Evolutionary conservation across 1,140 invertebrate species (phyloP).

Genomic region (Nasonia longicornis): DNA sequence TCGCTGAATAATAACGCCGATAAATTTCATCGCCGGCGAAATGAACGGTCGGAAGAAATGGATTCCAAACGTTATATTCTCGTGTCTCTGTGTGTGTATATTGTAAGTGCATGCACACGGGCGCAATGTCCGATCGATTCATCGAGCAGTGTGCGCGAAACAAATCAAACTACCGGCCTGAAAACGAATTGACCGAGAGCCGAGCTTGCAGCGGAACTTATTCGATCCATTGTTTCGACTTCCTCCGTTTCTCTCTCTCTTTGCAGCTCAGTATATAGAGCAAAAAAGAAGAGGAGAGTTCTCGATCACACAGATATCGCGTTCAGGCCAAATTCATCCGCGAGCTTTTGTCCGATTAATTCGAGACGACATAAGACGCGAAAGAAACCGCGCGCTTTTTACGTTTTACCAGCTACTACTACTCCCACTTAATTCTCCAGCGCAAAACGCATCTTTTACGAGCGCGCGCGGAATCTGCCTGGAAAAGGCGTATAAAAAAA

Average conservation of each 20-base stretch:
- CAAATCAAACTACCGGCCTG: conserved; percentile 39
- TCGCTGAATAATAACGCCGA: not conserved
- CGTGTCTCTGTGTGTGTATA: too few species aligned
- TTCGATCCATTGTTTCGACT: conserved; percentile 42
- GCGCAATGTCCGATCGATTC: conserved; percentile 28
- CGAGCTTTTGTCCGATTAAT: not conserved
- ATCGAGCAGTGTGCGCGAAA: conserved; percentile 22
- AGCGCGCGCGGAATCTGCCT: too few species aligned
- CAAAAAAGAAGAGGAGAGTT: conserved; percentile 3
- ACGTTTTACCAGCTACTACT: too few species aligned
- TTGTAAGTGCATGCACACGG: conserved; percentile 24
- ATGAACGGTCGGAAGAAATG: conserved; percentile 22
- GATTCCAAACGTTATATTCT: conserved; percentile 8
- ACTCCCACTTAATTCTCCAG: too few species aligned
- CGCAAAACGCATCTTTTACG: too few species aligned
- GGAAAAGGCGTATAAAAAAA: too few species aligned
- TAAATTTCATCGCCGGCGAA: not conserved
- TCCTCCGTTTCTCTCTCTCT: conserved; percentile 19
- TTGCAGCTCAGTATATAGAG: conserved; percentile 27
- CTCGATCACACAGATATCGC: too few species aligned
- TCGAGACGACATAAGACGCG: too few species aligned
- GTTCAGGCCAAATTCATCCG: too few species aligned
- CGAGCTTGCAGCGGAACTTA: conserved; percentile 29
- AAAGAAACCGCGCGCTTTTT: too few species aligned
- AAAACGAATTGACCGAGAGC: conserved; percentile 35